Base-by-base conservation (phyloP, 1,140 invertebrate genomes). In the Drosophila asahinai region DNA sequence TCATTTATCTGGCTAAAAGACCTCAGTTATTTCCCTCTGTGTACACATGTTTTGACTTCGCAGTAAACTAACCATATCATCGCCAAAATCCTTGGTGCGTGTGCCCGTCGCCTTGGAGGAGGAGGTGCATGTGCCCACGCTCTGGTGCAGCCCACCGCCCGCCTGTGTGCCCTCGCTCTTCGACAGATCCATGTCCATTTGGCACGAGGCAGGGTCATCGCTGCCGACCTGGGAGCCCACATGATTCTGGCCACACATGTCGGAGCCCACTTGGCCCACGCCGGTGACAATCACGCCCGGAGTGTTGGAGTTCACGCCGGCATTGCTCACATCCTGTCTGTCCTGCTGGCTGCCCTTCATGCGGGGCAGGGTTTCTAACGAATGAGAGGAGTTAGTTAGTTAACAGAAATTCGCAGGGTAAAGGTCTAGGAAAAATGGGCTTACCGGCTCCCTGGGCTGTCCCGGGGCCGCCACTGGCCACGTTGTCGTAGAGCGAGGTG, bases 401-500 rank as follows among this genome's bases (percentile, higher is more conserved):
- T 42, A 30, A 38, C 9, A 12, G 3, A 42, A 12, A 22, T 27
- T 15, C 2, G 25, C 14, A 17, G 5, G 14, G 3, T 25, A 25
- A 2, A 5, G 22, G 33, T 45, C 0, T 15, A 2, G 6, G 47
- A 1, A 11, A 27, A 5, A 17, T 5, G 14, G 17, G 74, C 76
- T 77, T 75, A 91, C 86, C 87, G 45, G 73, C 70, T 48, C 64
- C 86, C 63, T 83, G 81, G 43, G 45, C 55, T 27, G 77, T 54
- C 14, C 68, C 86, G 8, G 82, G 68, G 22, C 90, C 91, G 60
- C 95, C 94, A 45, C 94, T 94, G 80, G 95, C 94, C 59, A 97
- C 97, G 93, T 98, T 97, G 93, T 98, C 97, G 92, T 98, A 98
- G n/a, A 98, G 95, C 36, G 97, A 97, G 12, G 96, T 97, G 80